Evolutionary conservation across 2,797 vertebrate species (phyloP), one percentile per base, ranked within the genome.

Genomic region (Scolopax rusticola): DNA sequence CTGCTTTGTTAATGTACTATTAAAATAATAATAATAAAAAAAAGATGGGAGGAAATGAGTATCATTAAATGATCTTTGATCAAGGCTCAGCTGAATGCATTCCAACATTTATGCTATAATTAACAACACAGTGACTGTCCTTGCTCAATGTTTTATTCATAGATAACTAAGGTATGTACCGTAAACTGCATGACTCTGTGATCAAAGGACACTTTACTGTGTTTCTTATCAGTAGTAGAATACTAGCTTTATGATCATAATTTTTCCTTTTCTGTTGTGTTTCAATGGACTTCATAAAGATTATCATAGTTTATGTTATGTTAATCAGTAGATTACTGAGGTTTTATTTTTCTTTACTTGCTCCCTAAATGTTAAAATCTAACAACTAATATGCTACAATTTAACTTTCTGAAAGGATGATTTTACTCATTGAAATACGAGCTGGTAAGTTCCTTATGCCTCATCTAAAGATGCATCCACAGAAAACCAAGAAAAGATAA

Each of bases 41-140:
- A 61, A 64, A 12, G 21, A 36, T n/a, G 6, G 15, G 23, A 87
- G 82, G 27, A 25, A 86, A 53, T 70, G 20, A 73, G 12, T 89
- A 36, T 84, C 36, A 51, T 60, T 89, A 90, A 83, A 64, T 3
- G 48, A 95, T 80, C 79, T 93, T 90, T 95, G 93, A 84, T 93
- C 91, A 65, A 89, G 68, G 71, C 71, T 96, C 82, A 97, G 91
- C 65, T 80, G 80, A 95, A 97, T 96, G 87, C 89, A 95, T 81
- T 91, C 47, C 95, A 97, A 94, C 97, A 36, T 97, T 98, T 98
- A 96, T 90, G 84, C 96, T 89, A 81, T 79, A 73, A 96, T 98
- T 88, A 96, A 87, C 97, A 98, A 97, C 17, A 12, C 67, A 96
- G 82, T 83, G 67, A 68, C 68, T 94, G 74, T 79, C 91, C 97